phyloP scores from a whole-genome alignment of 2,888 invertebrate species.

The Tetropium fuscum region DNA sequence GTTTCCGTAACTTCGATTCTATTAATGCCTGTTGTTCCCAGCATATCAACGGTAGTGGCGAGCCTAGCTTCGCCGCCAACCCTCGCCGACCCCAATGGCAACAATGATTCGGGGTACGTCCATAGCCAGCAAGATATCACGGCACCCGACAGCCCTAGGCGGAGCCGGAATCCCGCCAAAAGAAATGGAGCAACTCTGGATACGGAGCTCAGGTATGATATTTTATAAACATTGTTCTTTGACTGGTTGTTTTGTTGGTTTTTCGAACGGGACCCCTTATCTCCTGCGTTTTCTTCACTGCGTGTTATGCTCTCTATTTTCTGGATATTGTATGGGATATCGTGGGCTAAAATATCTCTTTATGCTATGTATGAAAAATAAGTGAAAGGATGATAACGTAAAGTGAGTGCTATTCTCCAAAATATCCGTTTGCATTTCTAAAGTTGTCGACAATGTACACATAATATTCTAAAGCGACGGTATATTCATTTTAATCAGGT shows the following conservation, averaged over 20 bases:
- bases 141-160: conserved; percentile 61
- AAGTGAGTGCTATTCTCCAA: no score
- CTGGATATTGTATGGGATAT: no score
- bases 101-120: conserved; percentile 88
- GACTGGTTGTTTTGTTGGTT: conserved; percentile 12
- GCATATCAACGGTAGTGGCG: conserved; percentile 70
- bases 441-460: no score
- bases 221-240: conserved; percentile 17
- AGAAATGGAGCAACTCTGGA: conserved; percentile 62
- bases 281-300: no score
- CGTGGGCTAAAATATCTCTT: no score
- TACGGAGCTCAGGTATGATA: conserved; percentile 62
- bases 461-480: no score
- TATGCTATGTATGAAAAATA: no score
- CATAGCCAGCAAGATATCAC: conserved; percentile 67
- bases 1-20: no score
- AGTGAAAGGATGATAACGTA: no score
- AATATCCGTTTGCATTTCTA: no score
- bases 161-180: conserved; percentile 47
- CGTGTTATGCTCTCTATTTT: no score
- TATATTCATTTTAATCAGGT: no score
- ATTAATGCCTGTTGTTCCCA: conserved; percentile 41
- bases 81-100: conserved; percentile 80
- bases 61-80: conserved; percentile 70
- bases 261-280: neutral